Percentiles rank a stretch among this genome's conserved stretches.
Evolutionary conservation across 2,113 vertebrate genomes (phyloP).

Genomic region (Sinosuthora webbiana): DNA sequence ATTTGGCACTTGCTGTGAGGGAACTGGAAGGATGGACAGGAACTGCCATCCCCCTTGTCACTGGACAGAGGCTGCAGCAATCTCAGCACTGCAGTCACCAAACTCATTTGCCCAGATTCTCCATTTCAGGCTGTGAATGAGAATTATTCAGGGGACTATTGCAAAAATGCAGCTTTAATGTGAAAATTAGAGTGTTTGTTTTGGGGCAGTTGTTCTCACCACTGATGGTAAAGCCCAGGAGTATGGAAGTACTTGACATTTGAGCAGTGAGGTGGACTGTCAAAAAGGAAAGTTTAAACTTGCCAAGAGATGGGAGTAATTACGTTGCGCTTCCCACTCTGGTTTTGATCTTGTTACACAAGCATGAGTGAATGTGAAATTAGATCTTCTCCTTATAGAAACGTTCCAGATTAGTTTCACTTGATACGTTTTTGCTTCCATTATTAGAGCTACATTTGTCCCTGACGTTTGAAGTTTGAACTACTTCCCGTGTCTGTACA

Average conservation of each 20-base stretch:
- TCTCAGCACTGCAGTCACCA: background rate
- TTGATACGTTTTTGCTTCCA: background rate
- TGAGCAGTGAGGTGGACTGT: background rate
- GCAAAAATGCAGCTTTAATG: background rate
- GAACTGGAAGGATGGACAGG: background rate
- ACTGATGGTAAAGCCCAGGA: background rate
- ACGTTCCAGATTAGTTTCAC: background rate
- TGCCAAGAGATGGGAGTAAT: background rate
- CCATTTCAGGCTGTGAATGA: background rate
- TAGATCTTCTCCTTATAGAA: background rate
- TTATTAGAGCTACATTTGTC: background rate
- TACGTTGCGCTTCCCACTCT: background rate
- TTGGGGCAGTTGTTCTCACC: background rate
- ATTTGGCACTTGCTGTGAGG: rapidly evolving
- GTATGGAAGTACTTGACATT: background rate
- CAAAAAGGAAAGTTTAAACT: background rate
- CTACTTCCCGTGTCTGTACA: background rate
- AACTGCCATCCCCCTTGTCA: background rate
- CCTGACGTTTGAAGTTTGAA: background rate
- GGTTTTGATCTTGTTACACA: background rate
- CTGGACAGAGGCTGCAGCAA: background rate
- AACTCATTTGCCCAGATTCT: too few species aligned
- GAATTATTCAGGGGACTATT: background rate
- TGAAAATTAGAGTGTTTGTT: background rate
- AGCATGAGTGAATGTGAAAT: background rate